Percentiles rank a stretch among this genome's conserved stretches.
These are phyloP conservation scores for Conops quadrifasciatus DNA, from an alignment of 2,888 invertebrate genomes.

Conservation along the genomic window DNA sequence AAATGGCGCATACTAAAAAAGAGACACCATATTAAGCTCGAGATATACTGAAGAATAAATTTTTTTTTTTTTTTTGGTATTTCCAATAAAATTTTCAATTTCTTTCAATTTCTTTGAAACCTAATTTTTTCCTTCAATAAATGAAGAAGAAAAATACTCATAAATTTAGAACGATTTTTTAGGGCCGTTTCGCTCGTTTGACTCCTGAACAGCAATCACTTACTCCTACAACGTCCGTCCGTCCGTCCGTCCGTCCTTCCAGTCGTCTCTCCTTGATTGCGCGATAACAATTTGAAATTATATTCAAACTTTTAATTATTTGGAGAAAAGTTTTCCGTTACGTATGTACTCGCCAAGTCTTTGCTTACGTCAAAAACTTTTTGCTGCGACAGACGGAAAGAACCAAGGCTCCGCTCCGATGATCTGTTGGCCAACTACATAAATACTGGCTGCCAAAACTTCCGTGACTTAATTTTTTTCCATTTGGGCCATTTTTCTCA, in stretches of 20 bases:
- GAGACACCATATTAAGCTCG: too few relatives aligned
- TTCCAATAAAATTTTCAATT: too few relatives aligned
- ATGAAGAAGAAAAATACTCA: too few relatives aligned
- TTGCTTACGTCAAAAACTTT: constrained; percentile 16
- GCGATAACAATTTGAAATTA: not conserved
- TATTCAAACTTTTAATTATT: not conserved
- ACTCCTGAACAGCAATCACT: too few relatives aligned
- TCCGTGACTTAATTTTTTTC: constrained; percentile 19
- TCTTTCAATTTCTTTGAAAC: too few relatives aligned
- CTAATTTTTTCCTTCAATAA: too few relatives aligned
- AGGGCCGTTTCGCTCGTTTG: too few relatives aligned
- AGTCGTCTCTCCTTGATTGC: not conserved
- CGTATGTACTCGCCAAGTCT: not conserved
- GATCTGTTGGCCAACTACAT: constrained; percentile 17
- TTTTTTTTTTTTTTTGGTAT: too few relatives aligned
- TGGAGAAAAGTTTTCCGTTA: constrained; percentile 7
- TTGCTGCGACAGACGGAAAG: constrained; percentile 18
- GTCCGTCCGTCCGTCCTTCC: not conserved
- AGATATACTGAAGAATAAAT: too few relatives aligned
- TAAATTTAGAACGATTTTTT: too few relatives aligned
- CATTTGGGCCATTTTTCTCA: not conserved
- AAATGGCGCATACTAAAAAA: too few relatives aligned
- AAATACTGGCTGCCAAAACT: constrained; percentile 29
- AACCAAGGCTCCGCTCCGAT: constrained; percentile 15
- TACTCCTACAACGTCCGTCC: too few relatives aligned